Conservation (phyloP, 1,140 invertebrate genomes). For the Lepeophtheirus salmonis region DNA sequence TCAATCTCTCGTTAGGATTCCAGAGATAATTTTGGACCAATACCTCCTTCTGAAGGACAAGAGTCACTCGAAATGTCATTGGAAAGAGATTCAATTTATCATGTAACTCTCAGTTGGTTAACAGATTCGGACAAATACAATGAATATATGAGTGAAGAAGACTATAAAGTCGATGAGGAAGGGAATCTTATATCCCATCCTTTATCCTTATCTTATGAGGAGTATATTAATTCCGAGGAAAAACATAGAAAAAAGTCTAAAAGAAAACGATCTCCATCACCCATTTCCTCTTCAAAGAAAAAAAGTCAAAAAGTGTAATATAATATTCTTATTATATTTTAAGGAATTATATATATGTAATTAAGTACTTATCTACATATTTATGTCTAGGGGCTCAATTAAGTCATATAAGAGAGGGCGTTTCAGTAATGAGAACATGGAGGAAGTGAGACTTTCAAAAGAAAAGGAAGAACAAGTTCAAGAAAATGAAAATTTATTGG, state of each 20-base stretch:
- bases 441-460: not conserved
- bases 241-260: constrained; percentile 39
- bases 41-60: constrained; percentile 9
- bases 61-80: constrained; percentile 14
- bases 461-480: constrained; percentile 27
- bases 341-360: too few relatives aligned
- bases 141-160: constrained; percentile 97
- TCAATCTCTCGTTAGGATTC: constrained; percentile 2
- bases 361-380: too few relatives aligned
- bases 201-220: constrained; percentile 7
- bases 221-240: constrained; percentile 15
- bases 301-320: constrained; percentile 3
- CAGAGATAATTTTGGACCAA: constrained; percentile 6
- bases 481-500: constrained; percentile 58
- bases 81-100: constrained; percentile 11
- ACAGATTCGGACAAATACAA: constrained; percentile 82
- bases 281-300: constrained; percentile 39
- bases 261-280: constrained; percentile 68
- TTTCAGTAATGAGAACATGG: too few relatives aligned
- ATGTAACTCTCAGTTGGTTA: constrained; percentile 57
- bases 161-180: constrained; percentile 77
- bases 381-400: too few relatives aligned
- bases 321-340: not conserved
- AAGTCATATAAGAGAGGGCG: too few relatives aligned
- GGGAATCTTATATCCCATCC: constrained; percentile 33